These are phyloP conservation scores for Tricholaema leucomelas DNA, from an alignment of 2,113 vertebrate species.

Conservation along the genomic window DNA sequence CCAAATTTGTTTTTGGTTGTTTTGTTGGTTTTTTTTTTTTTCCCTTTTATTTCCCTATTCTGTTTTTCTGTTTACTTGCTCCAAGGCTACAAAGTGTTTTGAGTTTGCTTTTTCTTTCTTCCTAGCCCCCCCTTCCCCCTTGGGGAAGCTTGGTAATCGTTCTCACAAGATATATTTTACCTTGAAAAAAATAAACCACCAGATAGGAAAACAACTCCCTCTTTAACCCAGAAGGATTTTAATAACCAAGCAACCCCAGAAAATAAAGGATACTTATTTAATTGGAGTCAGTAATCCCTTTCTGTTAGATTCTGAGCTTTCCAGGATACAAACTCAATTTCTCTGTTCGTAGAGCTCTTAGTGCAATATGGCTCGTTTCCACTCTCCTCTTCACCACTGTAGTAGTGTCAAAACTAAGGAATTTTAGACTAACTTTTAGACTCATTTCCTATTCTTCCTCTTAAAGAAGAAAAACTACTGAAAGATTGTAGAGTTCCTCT, in stretches of 20 bases:
- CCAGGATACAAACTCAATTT: background rate
- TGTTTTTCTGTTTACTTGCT: background rate
- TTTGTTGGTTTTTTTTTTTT: no score
- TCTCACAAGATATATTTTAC: background rate
- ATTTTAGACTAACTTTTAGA: background rate
- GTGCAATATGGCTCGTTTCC: background rate
- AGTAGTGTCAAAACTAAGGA: background rate
- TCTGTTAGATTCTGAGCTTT: background rate
- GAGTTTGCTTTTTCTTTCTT: fast-evolving
- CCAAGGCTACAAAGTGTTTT: background rate
- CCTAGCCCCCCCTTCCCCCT: background rate
- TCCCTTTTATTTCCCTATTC: background rate
- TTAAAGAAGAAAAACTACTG: background rate
- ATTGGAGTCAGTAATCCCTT: background rate
- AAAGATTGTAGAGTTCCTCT: background rate
- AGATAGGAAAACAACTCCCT: background rate
- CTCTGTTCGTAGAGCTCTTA: background rate
- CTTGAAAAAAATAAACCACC: background rate
- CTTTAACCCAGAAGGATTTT: background rate
- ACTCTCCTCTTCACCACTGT: background rate
- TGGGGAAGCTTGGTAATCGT: background rate
- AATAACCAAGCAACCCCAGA: background rate
- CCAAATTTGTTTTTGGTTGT: background rate
- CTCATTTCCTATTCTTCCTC: background rate
- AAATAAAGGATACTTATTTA: background rate